phyloP scores from a whole-genome alignment of 2,888 invertebrate species.

The Schizaphis graminum region DNA sequence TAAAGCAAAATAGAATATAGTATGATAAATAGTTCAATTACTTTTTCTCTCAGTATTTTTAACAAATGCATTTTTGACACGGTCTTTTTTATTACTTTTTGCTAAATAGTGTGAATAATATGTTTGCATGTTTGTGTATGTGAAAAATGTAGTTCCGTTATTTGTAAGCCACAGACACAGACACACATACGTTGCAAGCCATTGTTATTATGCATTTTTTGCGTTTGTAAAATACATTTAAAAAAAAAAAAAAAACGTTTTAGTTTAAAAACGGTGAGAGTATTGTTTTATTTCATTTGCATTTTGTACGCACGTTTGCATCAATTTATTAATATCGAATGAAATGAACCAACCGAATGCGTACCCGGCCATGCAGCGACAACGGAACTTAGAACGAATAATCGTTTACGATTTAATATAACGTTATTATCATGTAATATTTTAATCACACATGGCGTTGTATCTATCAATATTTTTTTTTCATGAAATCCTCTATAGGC shows the following conservation, averaged over 20 bases:
- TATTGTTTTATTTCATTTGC: conserved; percentile 17
- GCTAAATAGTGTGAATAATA: not conserved
- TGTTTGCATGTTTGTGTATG: not conserved
- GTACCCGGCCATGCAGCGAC: not conserved
- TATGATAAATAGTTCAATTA: conserved; percentile 37
- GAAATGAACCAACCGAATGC: not conserved
- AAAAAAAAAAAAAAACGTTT: too few relatives aligned
- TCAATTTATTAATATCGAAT: conserved; percentile 24
- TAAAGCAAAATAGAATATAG: conserved; percentile 34
- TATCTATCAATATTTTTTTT: not conserved
- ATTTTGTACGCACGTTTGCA: not conserved
- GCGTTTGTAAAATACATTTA: not conserved
- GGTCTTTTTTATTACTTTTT: conserved; percentile 46
- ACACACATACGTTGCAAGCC: not conserved
- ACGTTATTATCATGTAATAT: not conserved
- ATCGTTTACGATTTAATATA: not conserved
- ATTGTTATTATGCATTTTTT: conserved; percentile 17
- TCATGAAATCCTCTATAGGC: not conserved
- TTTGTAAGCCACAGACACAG: not conserved
- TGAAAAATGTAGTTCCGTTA: conserved; percentile 23
- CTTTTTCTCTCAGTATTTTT: not conserved
- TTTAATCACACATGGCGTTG: not conserved
- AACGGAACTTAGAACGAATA: not conserved
- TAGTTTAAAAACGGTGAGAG: not conserved
- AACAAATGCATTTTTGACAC: conserved; percentile 40